A percentile compares a stretch with the other conserved stretches of the same genome.
Evolutionary conservation across 1,140 invertebrate genomes (phyloP).

Genomic region (Meloidogyne exigua): DNA sequence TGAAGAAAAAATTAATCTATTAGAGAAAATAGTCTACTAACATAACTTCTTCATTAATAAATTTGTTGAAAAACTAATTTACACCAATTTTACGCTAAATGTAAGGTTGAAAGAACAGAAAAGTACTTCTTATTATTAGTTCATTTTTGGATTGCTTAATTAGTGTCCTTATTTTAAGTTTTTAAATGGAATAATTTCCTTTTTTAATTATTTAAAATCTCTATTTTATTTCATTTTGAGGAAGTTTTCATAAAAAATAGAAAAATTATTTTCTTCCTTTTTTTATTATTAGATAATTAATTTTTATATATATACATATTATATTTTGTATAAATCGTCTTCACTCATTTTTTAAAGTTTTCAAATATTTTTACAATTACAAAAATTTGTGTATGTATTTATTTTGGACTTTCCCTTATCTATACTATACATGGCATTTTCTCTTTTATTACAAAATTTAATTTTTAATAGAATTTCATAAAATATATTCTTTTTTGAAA

Average conservation of each 20-base stretch:
- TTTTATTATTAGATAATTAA: too few species aligned
- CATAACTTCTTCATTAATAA: neutral
- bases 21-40: too few species aligned
- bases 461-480: neutral
- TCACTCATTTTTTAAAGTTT: neutral
- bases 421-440: neutral
- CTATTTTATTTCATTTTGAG: conserved; percentile 8
- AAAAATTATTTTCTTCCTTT: too few species aligned
- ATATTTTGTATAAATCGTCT: conserved; percentile 1
- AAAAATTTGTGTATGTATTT: neutral
- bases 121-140: neutral
- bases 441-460: neutral
- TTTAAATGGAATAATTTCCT: neutral
- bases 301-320: too few species aligned
- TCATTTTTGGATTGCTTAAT: neutral
- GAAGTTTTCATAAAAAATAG: too few species aligned
- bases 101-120: too few species aligned
- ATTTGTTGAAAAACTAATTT: too few species aligned
- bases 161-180: neutral
- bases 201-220: neutral
- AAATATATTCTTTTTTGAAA: too few species aligned
- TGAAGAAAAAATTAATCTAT: too few species aligned
- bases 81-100: too few species aligned
- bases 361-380: neutral
- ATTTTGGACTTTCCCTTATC: too few species aligned